Evolutionary conservation across 2,888 invertebrate genomes (phyloP).

Genomic region (Tetheella fluctuosa): DNA sequence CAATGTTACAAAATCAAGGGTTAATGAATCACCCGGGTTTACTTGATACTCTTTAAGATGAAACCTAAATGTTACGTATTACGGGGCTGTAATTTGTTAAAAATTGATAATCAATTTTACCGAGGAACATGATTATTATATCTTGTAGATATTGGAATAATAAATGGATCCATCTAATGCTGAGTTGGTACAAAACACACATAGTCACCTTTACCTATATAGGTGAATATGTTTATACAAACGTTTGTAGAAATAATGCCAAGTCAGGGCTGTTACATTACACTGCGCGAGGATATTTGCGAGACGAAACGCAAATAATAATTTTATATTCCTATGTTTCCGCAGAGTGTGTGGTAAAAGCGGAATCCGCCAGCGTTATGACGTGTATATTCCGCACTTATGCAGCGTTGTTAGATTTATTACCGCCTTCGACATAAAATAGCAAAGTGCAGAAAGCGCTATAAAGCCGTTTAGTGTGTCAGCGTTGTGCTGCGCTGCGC

Average conservation of each 20-base stretch:
- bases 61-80: no score
- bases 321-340: constrained; percentile 2
- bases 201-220: background rate
- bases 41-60: no score
- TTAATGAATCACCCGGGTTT: no score
- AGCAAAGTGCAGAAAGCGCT: constrained; percentile 5
- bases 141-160: background rate
- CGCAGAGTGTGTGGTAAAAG: background rate
- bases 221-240: background rate
- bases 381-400: constrained; percentile 7
- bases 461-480: constrained; percentile 2
- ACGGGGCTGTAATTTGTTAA: no score
- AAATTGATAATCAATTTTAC: no score
- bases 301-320: constrained; percentile 6
- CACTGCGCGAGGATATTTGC: constrained; percentile 1
- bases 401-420: constrained; percentile 6
- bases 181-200: background rate
- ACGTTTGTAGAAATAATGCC: background rate
- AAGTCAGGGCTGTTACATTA: background rate
- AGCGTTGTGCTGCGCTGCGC: background rate
- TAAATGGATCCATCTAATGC: background rate
- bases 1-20: no score
- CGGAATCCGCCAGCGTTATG: constrained; percentile 2
- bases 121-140: background rate
- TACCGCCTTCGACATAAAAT: constrained; percentile 5